Percentiles rank a stretch among this genome's conserved stretches.
phyloP scores from a whole-genome alignment of 2,797 vertebrate species.

The Galaxias olidus region DNA sequence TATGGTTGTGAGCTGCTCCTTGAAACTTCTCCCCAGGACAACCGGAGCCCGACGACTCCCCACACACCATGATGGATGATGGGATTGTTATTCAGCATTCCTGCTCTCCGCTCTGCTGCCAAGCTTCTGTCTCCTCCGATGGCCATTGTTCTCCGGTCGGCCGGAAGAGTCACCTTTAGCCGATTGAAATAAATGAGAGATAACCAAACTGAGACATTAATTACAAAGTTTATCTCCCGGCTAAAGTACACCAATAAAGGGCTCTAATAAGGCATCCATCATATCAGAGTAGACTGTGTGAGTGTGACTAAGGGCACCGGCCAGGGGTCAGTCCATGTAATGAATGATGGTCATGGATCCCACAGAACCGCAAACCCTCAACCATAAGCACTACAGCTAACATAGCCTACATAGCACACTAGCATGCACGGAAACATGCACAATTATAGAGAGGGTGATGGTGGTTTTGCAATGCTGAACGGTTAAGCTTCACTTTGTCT shows the following conservation, averaged over 20 bases:
- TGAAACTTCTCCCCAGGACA: slow-evolving; percentile 64
- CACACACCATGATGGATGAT: slow-evolving; percentile 79
- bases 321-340: slow-evolving; percentile 74
- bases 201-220: slow-evolving; percentile 86
- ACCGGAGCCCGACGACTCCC: slow-evolving; percentile 69
- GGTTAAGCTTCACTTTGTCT: not conserved
- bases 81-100: slow-evolving; percentile 80
- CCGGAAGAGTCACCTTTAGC: slow-evolving; percentile 86
- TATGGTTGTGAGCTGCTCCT: slow-evolving; percentile 57
- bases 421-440: too few relatives aligned
- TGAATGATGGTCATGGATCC: slow-evolving; percentile 60
- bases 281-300: slow-evolving; percentile 62
- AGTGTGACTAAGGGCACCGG: slow-evolving; percentile 68
- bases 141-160: slow-evolving; percentile 79
- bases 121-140: slow-evolving; percentile 75
- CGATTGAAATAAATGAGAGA: slow-evolving; percentile 86
- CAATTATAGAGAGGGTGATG: not conserved
- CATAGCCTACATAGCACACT: too few relatives aligned
- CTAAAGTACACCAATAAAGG: slow-evolving; percentile 85
- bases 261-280: slow-evolving; percentile 84
- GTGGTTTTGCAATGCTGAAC: not conserved
- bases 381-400: not conserved
- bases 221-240: slow-evolving; percentile 84
- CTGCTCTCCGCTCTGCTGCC: slow-evolving; percentile 71
- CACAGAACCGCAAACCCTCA: slow-evolving; percentile 22